These are phyloP conservation scores for Enteromius unitaeniatus DNA, from an alignment of 2,797 vertebrate species.

Conservation along the genomic window DNA sequence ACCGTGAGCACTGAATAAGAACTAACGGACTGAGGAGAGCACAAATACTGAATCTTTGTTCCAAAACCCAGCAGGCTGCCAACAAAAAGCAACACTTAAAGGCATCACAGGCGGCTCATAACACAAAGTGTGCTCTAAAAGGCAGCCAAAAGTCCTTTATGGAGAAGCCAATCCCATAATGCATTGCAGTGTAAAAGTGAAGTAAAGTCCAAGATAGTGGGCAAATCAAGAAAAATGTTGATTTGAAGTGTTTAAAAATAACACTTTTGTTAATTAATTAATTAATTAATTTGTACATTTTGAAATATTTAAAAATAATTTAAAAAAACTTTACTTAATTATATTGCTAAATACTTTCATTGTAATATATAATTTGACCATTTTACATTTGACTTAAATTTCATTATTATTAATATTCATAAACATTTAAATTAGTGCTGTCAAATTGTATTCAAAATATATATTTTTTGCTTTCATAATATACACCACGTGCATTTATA, in stretches of 20 bases:
- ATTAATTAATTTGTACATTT: not conserved
- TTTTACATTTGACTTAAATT: not conserved
- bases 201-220: not conserved
- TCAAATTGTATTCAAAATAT: not conserved
- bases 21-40: not conserved
- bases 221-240: not conserved
- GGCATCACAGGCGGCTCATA: not conserved
- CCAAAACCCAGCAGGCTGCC: not conserved
- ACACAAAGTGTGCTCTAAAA: not conserved
- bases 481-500: not conserved
- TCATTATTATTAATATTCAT: not conserved
- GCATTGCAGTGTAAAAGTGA: not conserved
- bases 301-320: not conserved
- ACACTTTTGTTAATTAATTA: too few relatives aligned
- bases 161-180: not conserved
- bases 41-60: conserved; percentile 19
- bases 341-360: not conserved
- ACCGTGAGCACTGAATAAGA: conserved; percentile 61
- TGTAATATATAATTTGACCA: not conserved
- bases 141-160: not conserved
- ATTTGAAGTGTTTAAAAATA: not conserved
- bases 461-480: not conserved
- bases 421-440: not conserved
- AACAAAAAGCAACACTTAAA: not conserved
- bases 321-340: not conserved